A percentile compares a stretch with the other conserved stretches of the same genome.
Conservation (phyloP, 2,113 vertebrate species). For the Pseudorasbora parva region DNA sequence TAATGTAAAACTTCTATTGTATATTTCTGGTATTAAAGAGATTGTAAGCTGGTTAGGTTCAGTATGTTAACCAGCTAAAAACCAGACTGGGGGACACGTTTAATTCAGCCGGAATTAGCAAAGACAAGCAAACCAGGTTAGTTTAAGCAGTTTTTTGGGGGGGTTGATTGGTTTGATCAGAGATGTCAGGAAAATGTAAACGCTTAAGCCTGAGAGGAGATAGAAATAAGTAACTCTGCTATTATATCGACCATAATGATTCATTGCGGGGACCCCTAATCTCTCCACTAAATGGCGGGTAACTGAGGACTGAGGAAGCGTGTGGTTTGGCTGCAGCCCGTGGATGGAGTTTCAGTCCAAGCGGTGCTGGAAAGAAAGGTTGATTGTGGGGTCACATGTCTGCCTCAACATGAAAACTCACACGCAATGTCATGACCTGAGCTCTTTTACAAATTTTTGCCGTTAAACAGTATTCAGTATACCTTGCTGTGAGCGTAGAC, state of each 20-base stretch:
- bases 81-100: neutral
- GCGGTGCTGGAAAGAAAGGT: slow-evolving; percentile 44
- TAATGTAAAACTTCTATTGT: neutral
- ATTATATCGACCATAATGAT: slow-evolving; percentile 53
- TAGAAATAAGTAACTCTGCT: slow-evolving; percentile 49
- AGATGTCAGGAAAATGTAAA: slow-evolving; percentile 39
- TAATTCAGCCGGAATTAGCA: neutral
- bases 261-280: slow-evolving; percentile 53
- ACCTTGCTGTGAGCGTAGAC: slow-evolving; percentile 99
- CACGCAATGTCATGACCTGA: slow-evolving; percentile 47
- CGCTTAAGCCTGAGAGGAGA: slow-evolving; percentile 36
- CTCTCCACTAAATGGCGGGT: slow-evolving; percentile 56
- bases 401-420: slow-evolving; percentile 40
- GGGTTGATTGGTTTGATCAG: neutral
- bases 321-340: slow-evolving; percentile 56
- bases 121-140: neutral
- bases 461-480: slow-evolving; percentile 35
- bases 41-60: neutral
- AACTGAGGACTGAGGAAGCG: slow-evolving; percentile 55
- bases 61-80: neutral
- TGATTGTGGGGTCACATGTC: slow-evolving; percentile 47
- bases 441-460: neutral
- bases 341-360: slow-evolving; percentile 52
- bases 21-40: neutral
- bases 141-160: neutral